Evolutionary conservation across 2,113 vertebrate genomes (phyloP).

Genomic region (Nesospiza acunhae): DNA sequence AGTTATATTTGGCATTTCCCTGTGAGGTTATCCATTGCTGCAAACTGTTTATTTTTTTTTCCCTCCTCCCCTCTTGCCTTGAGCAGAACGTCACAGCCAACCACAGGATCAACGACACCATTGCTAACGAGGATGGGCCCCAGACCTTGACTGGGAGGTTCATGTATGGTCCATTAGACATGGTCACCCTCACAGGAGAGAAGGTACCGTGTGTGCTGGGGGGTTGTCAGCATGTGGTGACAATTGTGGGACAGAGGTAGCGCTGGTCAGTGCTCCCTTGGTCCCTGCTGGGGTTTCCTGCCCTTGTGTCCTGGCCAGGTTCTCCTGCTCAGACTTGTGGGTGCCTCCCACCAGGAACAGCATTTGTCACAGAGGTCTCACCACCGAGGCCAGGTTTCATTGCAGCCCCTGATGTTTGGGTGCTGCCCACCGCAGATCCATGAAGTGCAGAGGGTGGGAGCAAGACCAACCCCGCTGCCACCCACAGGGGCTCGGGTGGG

Average conservation of each 20-base stretch:
- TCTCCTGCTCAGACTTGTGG: background rate
- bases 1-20: background rate
- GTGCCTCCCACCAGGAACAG: background rate
- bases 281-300: background rate
- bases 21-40: background rate
- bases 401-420: background rate
- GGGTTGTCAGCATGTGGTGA: background rate
- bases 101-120: slow-evolving; percentile 90
- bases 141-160: slow-evolving; percentile 91
- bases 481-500: background rate
- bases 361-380: rapidly evolving
- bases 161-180: slow-evolving; percentile 97
- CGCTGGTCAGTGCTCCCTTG: rapidly evolving
- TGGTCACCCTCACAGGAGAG: slow-evolving; percentile 97
- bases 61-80: background rate
- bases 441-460: background rate
- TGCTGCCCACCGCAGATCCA: background rate
- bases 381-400: rapidly evolving
- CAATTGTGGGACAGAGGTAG: rapidly evolving
- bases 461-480: rapidly evolving
- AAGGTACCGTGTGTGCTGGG: slow-evolving; percentile 77
- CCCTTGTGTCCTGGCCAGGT: background rate
- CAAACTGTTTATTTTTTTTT: background rate
- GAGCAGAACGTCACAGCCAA: slow-evolving; percentile 95
- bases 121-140: slow-evolving; percentile 88